A percentile compares a stretch with the other conserved stretches of the same genome.
phyloP scores from a whole-genome alignment of 1,140 invertebrate species.

The Ceratina australensis region DNA sequence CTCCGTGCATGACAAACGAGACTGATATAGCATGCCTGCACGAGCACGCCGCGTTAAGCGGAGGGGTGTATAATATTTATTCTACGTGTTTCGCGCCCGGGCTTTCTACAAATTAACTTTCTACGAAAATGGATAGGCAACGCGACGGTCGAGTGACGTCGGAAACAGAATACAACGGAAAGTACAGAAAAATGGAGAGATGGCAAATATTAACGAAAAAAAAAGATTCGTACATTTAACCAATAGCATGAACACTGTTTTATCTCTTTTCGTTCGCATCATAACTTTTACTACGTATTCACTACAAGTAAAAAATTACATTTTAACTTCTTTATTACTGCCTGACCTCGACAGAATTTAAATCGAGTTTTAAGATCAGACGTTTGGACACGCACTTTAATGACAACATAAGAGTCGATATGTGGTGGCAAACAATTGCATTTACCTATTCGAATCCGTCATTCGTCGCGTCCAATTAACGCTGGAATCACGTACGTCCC shows the following conservation, averaged over 20 bases:
- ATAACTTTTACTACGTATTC: too few species aligned
- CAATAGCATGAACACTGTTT: too few species aligned
- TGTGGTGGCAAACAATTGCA: constrained; percentile 15
- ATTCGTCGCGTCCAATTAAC: constrained; percentile 58
- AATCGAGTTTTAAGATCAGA: too few species aligned
- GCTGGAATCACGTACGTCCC: constrained; percentile 46
- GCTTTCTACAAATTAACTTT: constrained; percentile 74
- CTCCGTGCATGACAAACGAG: constrained; percentile 70
- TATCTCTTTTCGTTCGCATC: too few species aligned
- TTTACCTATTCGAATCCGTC: constrained; percentile 52
- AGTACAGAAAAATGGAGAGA: too few species aligned
- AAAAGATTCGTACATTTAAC: too few species aligned
- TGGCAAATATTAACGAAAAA: too few species aligned
- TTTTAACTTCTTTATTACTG: too few species aligned
- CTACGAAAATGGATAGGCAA: constrained; percentile 48
- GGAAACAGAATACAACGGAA: neutral
- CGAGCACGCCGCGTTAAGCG: constrained; percentile 59
- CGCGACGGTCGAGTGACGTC: neutral
- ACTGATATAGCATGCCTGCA: constrained; percentile 64
- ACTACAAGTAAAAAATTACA: too few species aligned
- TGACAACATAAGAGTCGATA: neutral
- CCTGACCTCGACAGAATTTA: too few species aligned
- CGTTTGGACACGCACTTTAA: too few species aligned
- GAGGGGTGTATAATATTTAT: constrained; percentile 68
- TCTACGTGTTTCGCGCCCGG: constrained; percentile 61